Evolutionary conservation across 2,797 vertebrate species (phyloP).

Genomic region (Hapalemur alaotrensis): DNA sequence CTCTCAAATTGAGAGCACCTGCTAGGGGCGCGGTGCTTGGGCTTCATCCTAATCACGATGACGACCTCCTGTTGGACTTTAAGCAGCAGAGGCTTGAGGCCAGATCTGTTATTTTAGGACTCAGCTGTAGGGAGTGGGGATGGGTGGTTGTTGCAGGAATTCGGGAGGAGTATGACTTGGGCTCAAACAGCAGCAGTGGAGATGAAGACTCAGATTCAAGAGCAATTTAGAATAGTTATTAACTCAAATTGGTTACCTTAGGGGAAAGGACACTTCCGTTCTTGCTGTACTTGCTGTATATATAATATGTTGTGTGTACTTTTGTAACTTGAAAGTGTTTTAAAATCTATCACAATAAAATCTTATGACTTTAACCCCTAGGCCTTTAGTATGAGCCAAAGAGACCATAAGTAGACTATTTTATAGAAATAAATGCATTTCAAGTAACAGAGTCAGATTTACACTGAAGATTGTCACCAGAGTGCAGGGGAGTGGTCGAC

Average conservation of each 20-base stretch:
- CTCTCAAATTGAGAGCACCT: background rate
- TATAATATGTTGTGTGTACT: background rate
- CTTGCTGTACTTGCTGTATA: background rate
- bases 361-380: background rate
- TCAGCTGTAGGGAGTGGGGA: background rate
- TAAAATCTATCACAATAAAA: background rate
- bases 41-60: background rate
- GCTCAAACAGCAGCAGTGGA: background rate
- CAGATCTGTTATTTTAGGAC: background rate
- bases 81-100: background rate
- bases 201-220: background rate
- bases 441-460: background rate
- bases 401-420: background rate
- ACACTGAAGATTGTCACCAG: background rate
- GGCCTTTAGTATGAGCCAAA: background rate
- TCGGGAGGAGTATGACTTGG: no score
- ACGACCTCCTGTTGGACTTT: background rate
- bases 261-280: background rate
- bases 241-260: background rate
- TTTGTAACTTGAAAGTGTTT: background rate
- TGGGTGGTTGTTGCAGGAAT: background rate
- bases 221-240: background rate
- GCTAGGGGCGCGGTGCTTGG: background rate
- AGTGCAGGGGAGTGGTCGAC: rapidly evolving
- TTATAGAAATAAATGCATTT: background rate